phyloP scores from a whole-genome alignment of 2,797 vertebrate genomes.

The Onychomys torridus region DNA sequence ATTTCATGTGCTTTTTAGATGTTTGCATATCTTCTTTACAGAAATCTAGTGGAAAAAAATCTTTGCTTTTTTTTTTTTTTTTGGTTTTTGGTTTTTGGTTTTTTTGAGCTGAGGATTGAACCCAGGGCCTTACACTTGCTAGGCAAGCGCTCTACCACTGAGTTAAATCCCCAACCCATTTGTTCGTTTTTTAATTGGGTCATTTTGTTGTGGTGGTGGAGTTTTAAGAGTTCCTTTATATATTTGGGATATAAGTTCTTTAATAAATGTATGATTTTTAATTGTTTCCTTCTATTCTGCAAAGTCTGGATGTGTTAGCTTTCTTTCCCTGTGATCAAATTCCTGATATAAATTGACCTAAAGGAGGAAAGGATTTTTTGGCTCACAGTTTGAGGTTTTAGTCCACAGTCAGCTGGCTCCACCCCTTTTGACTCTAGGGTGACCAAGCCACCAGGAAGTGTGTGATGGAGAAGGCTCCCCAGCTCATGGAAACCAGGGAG shows the following conservation, averaged over 20 bases:
- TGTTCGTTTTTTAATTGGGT: neutral
- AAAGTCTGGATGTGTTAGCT: neutral
- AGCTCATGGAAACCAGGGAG: neutral
- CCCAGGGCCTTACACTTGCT: too few relatives aligned
- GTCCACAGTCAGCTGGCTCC: neutral
- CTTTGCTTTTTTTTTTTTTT: neutral
- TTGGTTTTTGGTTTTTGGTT: too few relatives aligned
- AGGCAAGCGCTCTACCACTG: too few relatives aligned
- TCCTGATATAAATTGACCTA: neutral
- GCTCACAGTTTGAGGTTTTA: neutral
- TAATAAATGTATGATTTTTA: neutral
- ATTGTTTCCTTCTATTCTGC: neutral
- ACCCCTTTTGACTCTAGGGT: neutral
- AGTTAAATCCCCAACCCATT: too few relatives aligned
- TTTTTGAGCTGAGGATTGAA: too few relatives aligned
- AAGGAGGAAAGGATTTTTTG: neutral
- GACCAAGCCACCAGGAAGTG: neutral
- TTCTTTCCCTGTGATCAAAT: neutral
- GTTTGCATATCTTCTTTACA: neutral
- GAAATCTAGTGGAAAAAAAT: neutral
- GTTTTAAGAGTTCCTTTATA: neutral
- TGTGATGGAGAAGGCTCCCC: neutral
- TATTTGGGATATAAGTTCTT: neutral
- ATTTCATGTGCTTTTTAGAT: neutral
- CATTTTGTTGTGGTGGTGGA: neutral